phyloP scores from a whole-genome alignment of 2,888 invertebrate species.

The Agrochola litura region DNA sequence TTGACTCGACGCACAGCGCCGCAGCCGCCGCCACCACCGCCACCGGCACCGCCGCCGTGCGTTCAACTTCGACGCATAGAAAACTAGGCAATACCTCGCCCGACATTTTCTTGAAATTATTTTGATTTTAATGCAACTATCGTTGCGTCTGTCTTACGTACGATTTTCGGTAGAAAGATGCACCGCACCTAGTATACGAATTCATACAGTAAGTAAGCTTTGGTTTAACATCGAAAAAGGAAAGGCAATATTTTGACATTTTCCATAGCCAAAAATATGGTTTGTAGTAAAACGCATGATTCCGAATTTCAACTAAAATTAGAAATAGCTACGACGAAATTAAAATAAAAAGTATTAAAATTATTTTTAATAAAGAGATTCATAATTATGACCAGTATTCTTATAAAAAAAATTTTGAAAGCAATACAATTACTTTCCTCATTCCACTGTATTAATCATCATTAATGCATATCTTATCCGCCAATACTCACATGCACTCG shows the following conservation, averaged over 20 bases:
- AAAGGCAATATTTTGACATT: not conserved
- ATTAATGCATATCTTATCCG: slow-evolving; percentile 34
- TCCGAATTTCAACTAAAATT: not conserved
- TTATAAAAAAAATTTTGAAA: not conserved
- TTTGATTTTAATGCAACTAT: slow-evolving; percentile 72
- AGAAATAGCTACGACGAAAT: not conserved
- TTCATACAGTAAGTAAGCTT: not conserved
- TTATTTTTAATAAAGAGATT: not conserved
- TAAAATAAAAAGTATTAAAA: not conserved
- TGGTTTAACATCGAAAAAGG: not conserved
- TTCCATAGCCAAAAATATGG: not conserved
- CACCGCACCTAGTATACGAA: not conserved
- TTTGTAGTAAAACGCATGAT: not conserved
- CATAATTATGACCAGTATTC: not conserved
- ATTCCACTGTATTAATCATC: slow-evolving; percentile 40
- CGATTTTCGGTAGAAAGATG: slow-evolving; percentile 11
- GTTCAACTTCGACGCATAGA: slow-evolving; percentile 80
- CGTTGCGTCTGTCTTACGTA: slow-evolving; percentile 53
- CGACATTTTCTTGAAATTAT: slow-evolving; percentile 73
- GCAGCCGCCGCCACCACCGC: slow-evolving; percentile 67
- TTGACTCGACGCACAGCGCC: slow-evolving; percentile 86
- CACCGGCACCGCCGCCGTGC: slow-evolving; percentile 70
- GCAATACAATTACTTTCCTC: slow-evolving; percentile 7
- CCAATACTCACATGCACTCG: slow-evolving; percentile 49
- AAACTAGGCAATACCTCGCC: slow-evolving; percentile 83